Percentiles rank a stretch among this genome's conserved stretches.
Evolutionary conservation across 2,888 invertebrate genomes (phyloP).

Genomic region (Tenthredo notha): DNA sequence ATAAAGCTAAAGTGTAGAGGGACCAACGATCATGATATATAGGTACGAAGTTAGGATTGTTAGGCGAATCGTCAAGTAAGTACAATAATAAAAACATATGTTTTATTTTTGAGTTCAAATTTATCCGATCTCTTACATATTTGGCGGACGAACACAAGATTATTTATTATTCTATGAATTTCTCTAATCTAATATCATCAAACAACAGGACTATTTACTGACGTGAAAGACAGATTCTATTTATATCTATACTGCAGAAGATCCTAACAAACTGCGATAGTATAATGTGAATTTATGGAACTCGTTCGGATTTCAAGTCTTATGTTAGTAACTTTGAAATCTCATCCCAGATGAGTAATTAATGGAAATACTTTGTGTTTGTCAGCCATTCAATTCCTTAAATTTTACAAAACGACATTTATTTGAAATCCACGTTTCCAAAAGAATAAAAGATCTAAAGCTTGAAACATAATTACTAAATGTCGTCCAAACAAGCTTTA

Average conservation of each 20-base stretch:
- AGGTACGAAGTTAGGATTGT: conserved; percentile 74
- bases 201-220: neutral
- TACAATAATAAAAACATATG: conserved; percentile 55
- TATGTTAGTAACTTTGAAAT: too few species aligned
- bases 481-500: conserved; percentile 35
- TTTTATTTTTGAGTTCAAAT: conserved; percentile 17
- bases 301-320: neutral
- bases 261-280: neutral
- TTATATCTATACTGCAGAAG: neutral
- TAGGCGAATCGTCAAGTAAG: conserved; percentile 74
- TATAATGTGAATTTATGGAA: neutral
- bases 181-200: neutral
- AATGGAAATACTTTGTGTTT: conserved; percentile 17
- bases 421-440: conserved; percentile 32
- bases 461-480: conserved; percentile 29
- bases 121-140: neutral
- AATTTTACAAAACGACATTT: conserved; percentile 14
- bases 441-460: neutral
- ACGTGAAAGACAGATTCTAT: neutral
- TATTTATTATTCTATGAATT: neutral
- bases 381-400: conserved; percentile 13
- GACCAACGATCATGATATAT: conserved; percentile 74
- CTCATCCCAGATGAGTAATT: neutral
- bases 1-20: conserved; percentile 79
- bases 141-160: conserved; percentile 9